A percentile compares a stretch with the other conserved stretches of the same genome.
phyloP scores from a whole-genome alignment of 92 coral and sea anemone species.

The Plumapathes pennacea region DNA sequence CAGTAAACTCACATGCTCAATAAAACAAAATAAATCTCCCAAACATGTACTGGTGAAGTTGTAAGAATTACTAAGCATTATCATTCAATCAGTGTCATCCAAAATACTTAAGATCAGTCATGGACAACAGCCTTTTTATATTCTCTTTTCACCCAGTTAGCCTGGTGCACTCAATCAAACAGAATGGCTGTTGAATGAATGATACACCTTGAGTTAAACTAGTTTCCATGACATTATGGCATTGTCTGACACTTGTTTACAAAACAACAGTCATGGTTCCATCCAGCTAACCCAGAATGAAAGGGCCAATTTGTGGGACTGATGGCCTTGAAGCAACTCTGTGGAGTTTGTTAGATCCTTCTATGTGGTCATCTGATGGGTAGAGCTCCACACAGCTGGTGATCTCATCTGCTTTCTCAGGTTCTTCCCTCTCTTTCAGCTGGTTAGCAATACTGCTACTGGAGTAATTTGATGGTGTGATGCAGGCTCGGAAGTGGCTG shows the following conservation, averaged over 20 bases:
- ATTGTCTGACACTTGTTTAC: neutral
- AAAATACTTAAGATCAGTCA: too few species aligned
- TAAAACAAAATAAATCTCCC: too few species aligned
- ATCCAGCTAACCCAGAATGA: constrained; percentile 30
- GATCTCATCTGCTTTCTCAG: neutral
- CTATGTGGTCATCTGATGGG: constrained; percentile 3
- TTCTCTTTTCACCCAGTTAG: too few species aligned
- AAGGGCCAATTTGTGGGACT: constrained; percentile 61
- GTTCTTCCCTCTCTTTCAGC: constrained; percentile 5
- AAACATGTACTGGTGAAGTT: too few species aligned
- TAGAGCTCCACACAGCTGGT: constrained; percentile 1
- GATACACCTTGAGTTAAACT: too few species aligned
- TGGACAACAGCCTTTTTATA: too few species aligned
- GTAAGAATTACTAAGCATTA: too few species aligned
- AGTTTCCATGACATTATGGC: too few species aligned
- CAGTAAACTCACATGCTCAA: too few species aligned
- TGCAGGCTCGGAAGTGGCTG: constrained; percentile 73
- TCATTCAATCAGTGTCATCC: too few species aligned
- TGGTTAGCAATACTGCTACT: constrained; percentile 53
- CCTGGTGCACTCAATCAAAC: too few species aligned
- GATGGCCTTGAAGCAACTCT: constrained; percentile 52
- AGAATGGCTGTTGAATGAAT: too few species aligned
- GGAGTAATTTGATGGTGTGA: constrained; percentile 71
- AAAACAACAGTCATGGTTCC: neutral
- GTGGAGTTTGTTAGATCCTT: constrained; percentile 4